Base-by-base conservation (phyloP, 2,888 invertebrate species). In the Apotomis capreana region DNA sequence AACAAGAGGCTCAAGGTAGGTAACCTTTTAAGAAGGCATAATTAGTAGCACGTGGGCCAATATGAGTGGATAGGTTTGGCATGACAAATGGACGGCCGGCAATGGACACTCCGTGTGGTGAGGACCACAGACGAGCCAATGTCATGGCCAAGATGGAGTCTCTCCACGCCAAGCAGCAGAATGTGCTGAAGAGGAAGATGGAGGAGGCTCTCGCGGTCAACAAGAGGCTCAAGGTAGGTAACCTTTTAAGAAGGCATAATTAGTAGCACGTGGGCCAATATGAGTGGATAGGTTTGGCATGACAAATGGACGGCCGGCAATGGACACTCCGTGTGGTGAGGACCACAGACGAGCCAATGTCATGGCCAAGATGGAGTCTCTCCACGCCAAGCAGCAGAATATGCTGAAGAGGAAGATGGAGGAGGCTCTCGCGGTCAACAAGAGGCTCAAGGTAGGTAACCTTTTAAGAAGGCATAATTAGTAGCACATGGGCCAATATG, bases 361-460 rank as follows among this genome's bases (percentile, higher is more conserved):
- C 89, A 96, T 98, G 87, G 95, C 94, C 8, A 95, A 95, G 81
- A 95, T 98, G 94, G 96, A 97, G 2, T 87, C 94, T 3, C 92
- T 96, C 46, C 96, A 97, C 81, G 94, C 94, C 67, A 96, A 97
- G 80, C 97, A 98, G 80, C 96, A 97, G 82, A 96, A 95, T 78
- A 98, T 98, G 3, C 94, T 97, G 8, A 97, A 96, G 79, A 94
- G 98, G 52, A 98, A 98, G 88, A 96, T 98, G 84, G 98, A 98
- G 87, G 97, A 98, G 87, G 97, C 97, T 0, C 95, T 96, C 46
- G 97, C 97, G 0, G 95, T 97, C 10, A 98, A 97, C 79, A 97
- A 96, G 85, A 91, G 97, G 68, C 93, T 97, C 3, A 97, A 97
- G 93, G 96, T 95, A 84, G 46, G 67, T 49, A 3, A n/a, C 5